These are phyloP conservation scores for Teleopsis dalmanni DNA, from an alignment of 1,140 invertebrate genomes.

Conservation along the genomic window DNA sequence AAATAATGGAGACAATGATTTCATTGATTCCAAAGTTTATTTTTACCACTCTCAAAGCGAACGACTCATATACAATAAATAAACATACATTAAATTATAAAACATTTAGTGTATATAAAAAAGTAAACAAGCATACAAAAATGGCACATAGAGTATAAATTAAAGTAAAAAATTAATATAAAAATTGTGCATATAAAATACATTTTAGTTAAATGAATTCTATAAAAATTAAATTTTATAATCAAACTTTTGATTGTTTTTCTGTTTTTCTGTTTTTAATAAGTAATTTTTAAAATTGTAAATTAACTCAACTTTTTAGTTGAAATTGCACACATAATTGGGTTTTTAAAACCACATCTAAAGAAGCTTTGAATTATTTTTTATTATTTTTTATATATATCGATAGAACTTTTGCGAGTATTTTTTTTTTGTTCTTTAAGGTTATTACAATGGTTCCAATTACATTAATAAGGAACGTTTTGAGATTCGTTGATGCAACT, in stretches of 20 bases:
- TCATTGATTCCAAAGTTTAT: no score
- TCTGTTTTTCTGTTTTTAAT: background rate
- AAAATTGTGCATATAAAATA: background rate
- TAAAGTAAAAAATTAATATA: background rate
- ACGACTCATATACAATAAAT: no score
- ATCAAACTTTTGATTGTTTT: background rate
- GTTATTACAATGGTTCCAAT: background rate
- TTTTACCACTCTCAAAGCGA: no score
- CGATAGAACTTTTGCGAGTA: no score
- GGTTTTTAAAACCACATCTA: conserved; percentile 13
- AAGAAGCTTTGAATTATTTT: background rate
- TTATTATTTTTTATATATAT: background rate
- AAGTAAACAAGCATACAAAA: no score
- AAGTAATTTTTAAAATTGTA: background rate
- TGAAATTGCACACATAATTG: conserved; percentile 14
- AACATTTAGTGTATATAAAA: no score
- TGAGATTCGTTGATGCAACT: background rate
- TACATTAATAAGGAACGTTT: background rate
- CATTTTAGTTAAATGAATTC: background rate
- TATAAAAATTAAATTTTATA: background rate
- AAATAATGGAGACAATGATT: no score
- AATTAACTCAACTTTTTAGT: conserved; percentile 8
- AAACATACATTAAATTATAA: no score
- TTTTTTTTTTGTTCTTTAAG: background rate
- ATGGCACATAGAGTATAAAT: background rate